These are phyloP conservation scores for Pseudorectes ferrugineus DNA, from an alignment of 2,113 vertebrate genomes.

Conservation along the genomic window DNA sequence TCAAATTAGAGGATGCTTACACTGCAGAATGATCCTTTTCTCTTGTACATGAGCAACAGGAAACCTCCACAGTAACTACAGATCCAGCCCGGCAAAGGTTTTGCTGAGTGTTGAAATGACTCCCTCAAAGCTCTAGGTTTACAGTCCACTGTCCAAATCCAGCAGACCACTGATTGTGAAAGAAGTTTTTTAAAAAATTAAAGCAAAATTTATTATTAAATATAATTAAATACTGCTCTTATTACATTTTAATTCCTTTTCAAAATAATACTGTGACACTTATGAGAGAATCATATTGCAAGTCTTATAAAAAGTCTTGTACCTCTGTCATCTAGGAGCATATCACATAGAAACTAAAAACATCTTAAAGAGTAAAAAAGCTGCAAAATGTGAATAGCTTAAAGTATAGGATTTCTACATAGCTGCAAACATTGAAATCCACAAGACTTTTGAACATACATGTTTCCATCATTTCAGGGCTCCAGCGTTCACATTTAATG, in stretches of 20 bases:
- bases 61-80: neutral
- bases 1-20: slow-evolving; percentile 29
- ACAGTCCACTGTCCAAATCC: neutral
- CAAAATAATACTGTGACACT: neutral
- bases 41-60: neutral
- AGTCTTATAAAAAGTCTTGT: neutral
- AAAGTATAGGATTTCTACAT: neutral
- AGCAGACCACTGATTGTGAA: neutral
- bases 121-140: neutral
- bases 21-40: neutral
- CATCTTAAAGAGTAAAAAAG: neutral
- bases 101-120: neutral
- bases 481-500: neutral
- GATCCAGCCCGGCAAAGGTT: neutral
- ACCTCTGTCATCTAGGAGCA: neutral
- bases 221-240: neutral
- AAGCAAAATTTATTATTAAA: neutral
- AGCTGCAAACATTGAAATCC: neutral
- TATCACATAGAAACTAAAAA: neutral
- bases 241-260: neutral
- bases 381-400: neutral
- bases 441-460: neutral
- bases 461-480: neutral
- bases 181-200: neutral
- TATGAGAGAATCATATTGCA: neutral